These are phyloP conservation scores for Sardina pilchardus DNA, from an alignment of 2,113 vertebrate genomes.

Conservation along the genomic window DNA sequence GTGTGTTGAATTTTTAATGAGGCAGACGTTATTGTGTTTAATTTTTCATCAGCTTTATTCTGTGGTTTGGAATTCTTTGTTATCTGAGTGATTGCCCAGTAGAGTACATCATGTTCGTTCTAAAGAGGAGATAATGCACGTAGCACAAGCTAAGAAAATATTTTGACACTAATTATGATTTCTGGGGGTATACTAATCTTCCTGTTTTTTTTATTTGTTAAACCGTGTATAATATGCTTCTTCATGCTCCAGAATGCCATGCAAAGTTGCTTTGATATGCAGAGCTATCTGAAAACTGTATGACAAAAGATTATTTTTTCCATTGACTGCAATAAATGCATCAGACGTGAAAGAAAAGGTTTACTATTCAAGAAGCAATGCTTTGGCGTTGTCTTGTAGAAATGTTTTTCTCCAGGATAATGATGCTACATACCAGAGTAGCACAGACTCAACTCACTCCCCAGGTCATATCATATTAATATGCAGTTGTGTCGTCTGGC, in stretches of 20 bases:
- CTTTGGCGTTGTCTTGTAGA: not conserved
- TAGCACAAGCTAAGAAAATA: not conserved
- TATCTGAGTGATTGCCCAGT: not conserved
- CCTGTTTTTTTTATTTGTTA: not conserved
- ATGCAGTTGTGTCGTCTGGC: not conserved
- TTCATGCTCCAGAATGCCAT: no score
- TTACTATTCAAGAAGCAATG: not conserved
- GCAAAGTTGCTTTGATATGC: no score
- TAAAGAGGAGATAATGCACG: not conserved
- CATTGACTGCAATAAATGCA: not conserved
- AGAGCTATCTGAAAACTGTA: no score
- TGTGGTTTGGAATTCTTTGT: slow-evolving; percentile 5
- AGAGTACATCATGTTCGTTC: not conserved
- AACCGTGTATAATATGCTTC: not conserved
- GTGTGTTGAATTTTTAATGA: not conserved
- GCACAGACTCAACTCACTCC: not conserved
- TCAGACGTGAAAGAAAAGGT: not conserved
- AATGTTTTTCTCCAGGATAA: no score
- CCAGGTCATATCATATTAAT: not conserved
- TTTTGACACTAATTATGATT: not conserved
- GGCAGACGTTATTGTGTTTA: not conserved
- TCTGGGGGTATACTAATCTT: not conserved
- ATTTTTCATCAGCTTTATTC: slow-evolving; percentile 17
- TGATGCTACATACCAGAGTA: no score
- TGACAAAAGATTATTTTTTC: no score